Evolutionary conservation across 2,113 vertebrate species (phyloP).

Genomic region (Cinclus mexicanus): DNA sequence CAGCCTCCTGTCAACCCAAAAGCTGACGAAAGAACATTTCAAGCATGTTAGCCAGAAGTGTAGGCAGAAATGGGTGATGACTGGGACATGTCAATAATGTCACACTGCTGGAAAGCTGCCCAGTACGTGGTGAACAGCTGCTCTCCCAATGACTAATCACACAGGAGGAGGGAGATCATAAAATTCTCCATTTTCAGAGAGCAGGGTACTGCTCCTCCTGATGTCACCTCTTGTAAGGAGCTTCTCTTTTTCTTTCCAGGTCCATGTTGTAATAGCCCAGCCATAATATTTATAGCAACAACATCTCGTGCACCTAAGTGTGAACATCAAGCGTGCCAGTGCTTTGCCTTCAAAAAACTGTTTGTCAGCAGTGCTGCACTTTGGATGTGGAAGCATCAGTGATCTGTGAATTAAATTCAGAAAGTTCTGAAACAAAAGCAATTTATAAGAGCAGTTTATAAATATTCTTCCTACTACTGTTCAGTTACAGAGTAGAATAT

Average conservation of each 20-base stretch:
- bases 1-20: neutral
- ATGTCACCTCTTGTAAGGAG: neutral
- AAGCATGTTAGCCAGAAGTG: neutral
- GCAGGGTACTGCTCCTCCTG: neutral
- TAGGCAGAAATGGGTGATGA: slow-evolving; percentile 37
- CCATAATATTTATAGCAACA: neutral
- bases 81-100: slow-evolving; percentile 33
- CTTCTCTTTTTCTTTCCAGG: neutral
- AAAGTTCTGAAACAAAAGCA: neutral
- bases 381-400: neutral
- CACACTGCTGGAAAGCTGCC: neutral
- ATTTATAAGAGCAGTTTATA: neutral
- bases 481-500: neutral
- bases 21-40: neutral
- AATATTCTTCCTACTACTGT: neutral
- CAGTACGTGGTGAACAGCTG: neutral
- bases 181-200: slow-evolving; percentile 11
- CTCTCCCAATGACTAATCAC: slow-evolving; percentile 38
- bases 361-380: neutral
- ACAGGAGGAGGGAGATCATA: neutral
- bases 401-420: neutral
- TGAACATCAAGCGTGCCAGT: neutral
- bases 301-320: neutral
- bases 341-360: neutral
- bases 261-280: neutral